Percentiles rank a stretch among this genome's conserved stretches.
Conservation (phyloP, 2,797 vertebrate genomes). For the Benthosema pterotum region DNA sequence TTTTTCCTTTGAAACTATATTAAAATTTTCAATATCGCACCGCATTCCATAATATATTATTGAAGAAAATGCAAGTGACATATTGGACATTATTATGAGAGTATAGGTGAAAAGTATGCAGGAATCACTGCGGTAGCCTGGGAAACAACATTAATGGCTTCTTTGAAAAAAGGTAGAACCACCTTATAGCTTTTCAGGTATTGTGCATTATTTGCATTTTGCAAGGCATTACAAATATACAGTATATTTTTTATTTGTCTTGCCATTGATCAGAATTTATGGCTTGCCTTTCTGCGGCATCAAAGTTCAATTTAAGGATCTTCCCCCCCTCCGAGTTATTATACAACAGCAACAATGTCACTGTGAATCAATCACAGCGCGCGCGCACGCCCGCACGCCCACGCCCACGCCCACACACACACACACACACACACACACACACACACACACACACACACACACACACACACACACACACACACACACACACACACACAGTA, state of each 20-base stretch:
- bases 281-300: constrained; percentile 66
- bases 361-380: constrained; percentile 82
- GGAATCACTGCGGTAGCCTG: no score
- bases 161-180: constrained; percentile 2
- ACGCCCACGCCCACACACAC: no score
- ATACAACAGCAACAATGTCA: constrained; percentile 74
- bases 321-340: constrained; percentile 77
- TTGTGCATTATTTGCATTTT: constrained; percentile 48
- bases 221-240: constrained; percentile 49
- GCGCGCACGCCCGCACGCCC: no score
- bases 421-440: no score
- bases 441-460: no score
- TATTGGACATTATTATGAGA: background rate
- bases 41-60: background rate
- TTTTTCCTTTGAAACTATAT: no score
- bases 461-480: no score
- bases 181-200: constrained; percentile 25
- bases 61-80: no score
- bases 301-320: constrained; percentile 80
- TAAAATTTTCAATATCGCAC: no score
- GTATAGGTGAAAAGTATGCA: background rate
- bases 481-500: constrained; percentile 45
- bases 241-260: constrained; percentile 50
- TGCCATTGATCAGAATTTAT: constrained; percentile 79
- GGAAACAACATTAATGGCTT: no score